Evolutionary conservation across 2,888 invertebrate genomes (phyloP).

Genomic region (Aporophyla lueneburgensis): DNA sequence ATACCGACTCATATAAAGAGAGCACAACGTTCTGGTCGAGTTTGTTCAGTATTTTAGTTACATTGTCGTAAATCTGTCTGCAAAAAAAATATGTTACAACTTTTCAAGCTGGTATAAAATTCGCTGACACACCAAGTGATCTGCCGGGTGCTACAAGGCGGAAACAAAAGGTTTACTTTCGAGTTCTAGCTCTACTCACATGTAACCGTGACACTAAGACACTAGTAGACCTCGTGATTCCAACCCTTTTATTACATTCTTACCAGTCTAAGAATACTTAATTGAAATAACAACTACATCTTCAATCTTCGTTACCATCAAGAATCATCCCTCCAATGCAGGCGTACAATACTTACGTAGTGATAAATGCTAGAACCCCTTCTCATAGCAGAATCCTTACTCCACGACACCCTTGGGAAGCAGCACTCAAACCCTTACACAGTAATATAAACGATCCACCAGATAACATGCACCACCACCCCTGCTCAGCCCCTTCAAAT

Average conservation of each 20-base stretch:
- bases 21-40: neutral
- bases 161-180: neutral
- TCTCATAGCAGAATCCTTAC: neutral
- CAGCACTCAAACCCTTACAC: conserved; percentile 14
- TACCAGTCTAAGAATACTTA: neutral
- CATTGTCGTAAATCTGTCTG: neutral
- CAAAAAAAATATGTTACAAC: neutral
- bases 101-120: neutral
- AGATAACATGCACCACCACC: conserved; percentile 9
- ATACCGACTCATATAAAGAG: neutral
- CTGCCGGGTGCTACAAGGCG: no score
- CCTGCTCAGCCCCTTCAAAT: conserved; percentile 37
- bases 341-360: neutral
- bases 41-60: neutral
- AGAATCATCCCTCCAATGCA: neutral
- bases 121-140: neutral
- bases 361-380: conserved; percentile 18
- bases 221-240: neutral
- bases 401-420: conserved; percentile 36
- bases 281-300: neutral
- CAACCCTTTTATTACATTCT: neutral
- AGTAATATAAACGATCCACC: conserved; percentile 28
- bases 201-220: no score
- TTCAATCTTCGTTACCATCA: neutral
- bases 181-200: neutral